A percentile compares a stretch with the other conserved stretches of the same genome.
These are phyloP conservation scores for Caradrina clavipalpis DNA, from an alignment of 2,888 invertebrate genomes.

Conservation along the genomic window DNA sequence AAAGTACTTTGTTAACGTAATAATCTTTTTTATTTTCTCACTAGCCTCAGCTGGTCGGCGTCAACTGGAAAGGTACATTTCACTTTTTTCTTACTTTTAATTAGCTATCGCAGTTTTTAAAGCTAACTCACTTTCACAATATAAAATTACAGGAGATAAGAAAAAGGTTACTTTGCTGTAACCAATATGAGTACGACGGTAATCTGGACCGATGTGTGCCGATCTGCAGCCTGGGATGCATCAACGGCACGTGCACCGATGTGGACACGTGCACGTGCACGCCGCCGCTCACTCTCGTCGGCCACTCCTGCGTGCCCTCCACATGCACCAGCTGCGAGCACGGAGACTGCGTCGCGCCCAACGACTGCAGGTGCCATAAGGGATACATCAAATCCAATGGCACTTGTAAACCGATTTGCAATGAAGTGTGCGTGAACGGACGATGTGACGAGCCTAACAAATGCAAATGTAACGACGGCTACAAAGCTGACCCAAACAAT, in stretches of 20 bases:
- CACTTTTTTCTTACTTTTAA: too few relatives aligned
- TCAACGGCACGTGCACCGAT: constrained; percentile 30
- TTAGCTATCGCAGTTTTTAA: too few relatives aligned
- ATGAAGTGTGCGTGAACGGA: constrained; percentile 27
- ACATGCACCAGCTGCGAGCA: constrained; percentile 38
- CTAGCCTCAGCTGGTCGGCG: too few relatives aligned
- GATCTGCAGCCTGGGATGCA: constrained; percentile 27
- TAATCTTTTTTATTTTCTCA: too few relatives aligned
- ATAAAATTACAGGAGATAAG: constrained; percentile 18
- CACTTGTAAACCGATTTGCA: constrained; percentile 47
- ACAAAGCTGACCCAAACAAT: constrained; percentile 31
- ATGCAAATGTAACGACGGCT: constrained; percentile 41
- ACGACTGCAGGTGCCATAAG: constrained; percentile 78
- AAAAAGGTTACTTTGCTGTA: constrained; percentile 11
- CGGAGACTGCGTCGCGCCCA: constrained; percentile 78
- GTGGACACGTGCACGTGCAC: constrained; percentile 21
- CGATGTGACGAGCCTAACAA: constrained; percentile 28
- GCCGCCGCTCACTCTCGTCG: constrained; percentile 33
- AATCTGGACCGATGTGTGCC: constrained; percentile 28
- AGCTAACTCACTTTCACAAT: too few relatives aligned
- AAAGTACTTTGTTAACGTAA: too few relatives aligned
- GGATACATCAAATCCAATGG: constrained; percentile 74
- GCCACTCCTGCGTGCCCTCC: constrained; percentile 21
- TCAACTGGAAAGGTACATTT: too few relatives aligned
- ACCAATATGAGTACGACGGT: not conserved